Conservation (phyloP, 2,113 vertebrate genomes). For the Pseudopodoces humilis region DNA sequence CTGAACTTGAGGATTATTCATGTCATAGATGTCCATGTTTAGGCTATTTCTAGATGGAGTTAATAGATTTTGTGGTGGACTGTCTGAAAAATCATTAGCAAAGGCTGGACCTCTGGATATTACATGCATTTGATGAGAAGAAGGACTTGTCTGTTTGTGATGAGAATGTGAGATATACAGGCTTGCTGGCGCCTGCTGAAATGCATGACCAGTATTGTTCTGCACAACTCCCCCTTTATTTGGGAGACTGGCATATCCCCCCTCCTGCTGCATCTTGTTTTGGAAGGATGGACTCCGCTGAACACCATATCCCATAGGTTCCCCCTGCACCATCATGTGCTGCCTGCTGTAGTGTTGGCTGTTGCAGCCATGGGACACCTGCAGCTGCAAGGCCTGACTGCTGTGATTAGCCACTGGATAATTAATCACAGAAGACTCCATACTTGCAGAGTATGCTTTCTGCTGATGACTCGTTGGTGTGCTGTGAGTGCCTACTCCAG, state of each 20-base stretch:
- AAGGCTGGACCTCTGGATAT: conserved; percentile 83
- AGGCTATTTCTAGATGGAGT: conserved; percentile 89
- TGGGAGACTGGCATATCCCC: conserved; percentile 82
- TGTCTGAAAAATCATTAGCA: conserved; percentile 84
- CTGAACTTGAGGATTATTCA: conserved; percentile 68
- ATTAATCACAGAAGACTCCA: conserved; percentile 84
- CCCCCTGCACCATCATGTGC: conserved; percentile 82
- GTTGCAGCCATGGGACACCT: conserved; percentile 72
- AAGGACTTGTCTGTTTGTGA: conserved; percentile 87
- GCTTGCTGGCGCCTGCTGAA: conserved; percentile 69
- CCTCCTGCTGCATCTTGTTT: conserved; percentile 87
- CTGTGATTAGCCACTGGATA: conserved; percentile 80
- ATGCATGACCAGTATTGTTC: conserved; percentile 77
- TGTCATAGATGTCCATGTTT: conserved; percentile 90
- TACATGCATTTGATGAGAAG: conserved; percentile 88
- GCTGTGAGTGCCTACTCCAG: conserved; percentile 78
- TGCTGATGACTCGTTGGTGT: conserved; percentile 72
- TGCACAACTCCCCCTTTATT: conserved; percentile 83
- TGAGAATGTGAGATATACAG: conserved; percentile 86
- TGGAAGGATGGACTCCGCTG: conserved; percentile 95
- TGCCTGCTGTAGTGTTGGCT: conserved; percentile 83
- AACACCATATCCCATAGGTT: conserved; percentile 85
- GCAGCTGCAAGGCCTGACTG: conserved; percentile 80
- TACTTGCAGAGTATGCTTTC: conserved; percentile 81
- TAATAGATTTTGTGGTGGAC: conserved; percentile 81